phyloP scores from a whole-genome alignment of 2,113 vertebrate genomes.

The Ochotona curzoniae region DNA sequence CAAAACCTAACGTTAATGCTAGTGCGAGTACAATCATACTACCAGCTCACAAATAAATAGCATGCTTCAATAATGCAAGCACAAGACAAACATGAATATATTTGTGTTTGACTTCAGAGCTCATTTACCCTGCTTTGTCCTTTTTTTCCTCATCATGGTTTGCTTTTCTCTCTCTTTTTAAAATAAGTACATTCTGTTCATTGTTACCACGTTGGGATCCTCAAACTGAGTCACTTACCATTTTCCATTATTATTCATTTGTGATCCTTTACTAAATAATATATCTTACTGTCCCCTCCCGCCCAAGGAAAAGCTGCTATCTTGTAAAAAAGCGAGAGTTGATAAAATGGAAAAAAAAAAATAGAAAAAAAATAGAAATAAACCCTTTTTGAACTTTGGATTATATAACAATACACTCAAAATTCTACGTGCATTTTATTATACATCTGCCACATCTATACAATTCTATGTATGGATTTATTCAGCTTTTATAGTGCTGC shows the following conservation, averaged over 20 bases:
- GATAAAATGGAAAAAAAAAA: background rate
- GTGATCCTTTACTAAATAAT: constrained; percentile 50
- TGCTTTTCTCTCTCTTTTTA: constrained; percentile 6
- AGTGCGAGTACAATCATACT: background rate
- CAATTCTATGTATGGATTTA: background rate
- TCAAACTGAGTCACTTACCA: background rate
- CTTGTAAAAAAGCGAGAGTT: background rate
- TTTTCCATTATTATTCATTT: constrained; percentile 55
- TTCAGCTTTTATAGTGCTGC: background rate
- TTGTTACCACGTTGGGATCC: background rate
- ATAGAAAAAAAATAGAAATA: background rate
- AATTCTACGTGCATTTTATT: too few species aligned
- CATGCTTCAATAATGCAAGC: background rate
- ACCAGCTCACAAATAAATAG: background rate
- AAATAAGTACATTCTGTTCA: constrained; percentile 24
- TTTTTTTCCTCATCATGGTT: constrained; percentile 6
- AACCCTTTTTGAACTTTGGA: constrained; percentile 34
- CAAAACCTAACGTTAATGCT: background rate
- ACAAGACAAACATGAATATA: background rate
- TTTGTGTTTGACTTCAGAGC: background rate
- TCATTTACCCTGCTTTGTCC: background rate
- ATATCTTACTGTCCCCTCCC: constrained; percentile 36
- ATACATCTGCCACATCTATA: background rate
- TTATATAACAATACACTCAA: background rate
- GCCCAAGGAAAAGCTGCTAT: constrained; percentile 51